phyloP scores from a whole-genome alignment of 2,113 vertebrate genomes.

The Actinemys pallida region DNA sequence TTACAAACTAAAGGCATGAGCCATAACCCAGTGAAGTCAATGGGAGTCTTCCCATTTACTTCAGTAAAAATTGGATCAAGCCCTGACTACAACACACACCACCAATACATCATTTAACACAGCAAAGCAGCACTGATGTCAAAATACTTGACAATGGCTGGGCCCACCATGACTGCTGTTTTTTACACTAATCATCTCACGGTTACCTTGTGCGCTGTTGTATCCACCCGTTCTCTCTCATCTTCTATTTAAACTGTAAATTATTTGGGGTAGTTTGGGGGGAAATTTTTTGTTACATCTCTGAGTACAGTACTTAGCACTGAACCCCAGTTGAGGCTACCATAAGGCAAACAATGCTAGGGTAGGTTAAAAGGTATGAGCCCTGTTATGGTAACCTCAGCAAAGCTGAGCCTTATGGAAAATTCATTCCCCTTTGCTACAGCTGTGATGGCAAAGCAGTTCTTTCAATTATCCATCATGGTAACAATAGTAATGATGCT shows the following conservation, averaged over 20 bases:
- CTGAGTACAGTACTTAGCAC: background rate
- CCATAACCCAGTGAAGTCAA: accelerated
- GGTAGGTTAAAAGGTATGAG: background rate
- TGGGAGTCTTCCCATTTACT: background rate
- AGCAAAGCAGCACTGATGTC: background rate
- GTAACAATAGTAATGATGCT: background rate
- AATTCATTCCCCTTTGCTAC: background rate
- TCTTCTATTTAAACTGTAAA: background rate
- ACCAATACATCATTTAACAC: background rate
- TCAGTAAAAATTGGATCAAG: background rate
- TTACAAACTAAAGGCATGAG: background rate
- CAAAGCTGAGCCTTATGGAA: constrained; percentile 35
- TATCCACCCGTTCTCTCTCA: background rate
- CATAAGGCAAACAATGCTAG: background rate
- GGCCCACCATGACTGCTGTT: background rate
- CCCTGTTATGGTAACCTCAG: constrained; percentile 36
- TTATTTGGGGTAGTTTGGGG: background rate
- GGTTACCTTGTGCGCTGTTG: background rate
- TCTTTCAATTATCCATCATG: background rate
- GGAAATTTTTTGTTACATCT: background rate
- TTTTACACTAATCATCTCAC: background rate
- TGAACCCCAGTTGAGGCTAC: background rate
- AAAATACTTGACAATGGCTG: background rate
- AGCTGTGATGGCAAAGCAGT: background rate
- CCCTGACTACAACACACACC: background rate